phyloP scores from a whole-genome alignment of 1,140 invertebrate genomes.

The Nasonia giraulti region DNA sequence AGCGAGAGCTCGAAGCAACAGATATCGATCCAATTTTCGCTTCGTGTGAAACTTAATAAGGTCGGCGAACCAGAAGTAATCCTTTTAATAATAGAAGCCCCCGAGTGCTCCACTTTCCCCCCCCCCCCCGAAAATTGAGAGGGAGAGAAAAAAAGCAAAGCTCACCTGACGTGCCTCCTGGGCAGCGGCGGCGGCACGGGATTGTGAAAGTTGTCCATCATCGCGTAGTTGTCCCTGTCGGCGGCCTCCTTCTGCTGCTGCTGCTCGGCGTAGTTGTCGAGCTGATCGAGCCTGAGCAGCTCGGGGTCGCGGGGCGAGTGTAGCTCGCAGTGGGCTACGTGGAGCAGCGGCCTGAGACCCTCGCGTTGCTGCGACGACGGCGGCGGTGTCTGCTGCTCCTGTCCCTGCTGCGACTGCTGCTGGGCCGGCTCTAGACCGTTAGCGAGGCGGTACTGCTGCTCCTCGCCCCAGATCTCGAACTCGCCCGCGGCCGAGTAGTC shows the following conservation, averaged over 20 bases:
- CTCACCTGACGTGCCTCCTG: constrained; percentile 71
- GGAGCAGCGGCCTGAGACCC: constrained; percentile 70
- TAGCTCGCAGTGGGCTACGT: constrained; percentile 72
- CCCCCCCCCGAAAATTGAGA: background rate
- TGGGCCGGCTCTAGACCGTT: constrained; percentile 66
- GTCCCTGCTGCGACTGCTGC: constrained; percentile 51
- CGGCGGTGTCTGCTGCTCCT: constrained; percentile 51
- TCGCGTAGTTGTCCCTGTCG: constrained; percentile 68
- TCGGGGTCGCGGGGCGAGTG: constrained; percentile 72
- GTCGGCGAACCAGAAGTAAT: constrained; percentile 36
- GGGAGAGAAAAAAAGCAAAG: background rate
- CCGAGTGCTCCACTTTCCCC: background rate
- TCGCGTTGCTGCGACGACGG: constrained; percentile 69
- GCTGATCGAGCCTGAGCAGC: constrained; percentile 69
- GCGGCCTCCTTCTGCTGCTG: constrained; percentile 61
- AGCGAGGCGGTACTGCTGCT: constrained; percentile 63
- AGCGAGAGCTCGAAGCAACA: constrained; percentile 38
- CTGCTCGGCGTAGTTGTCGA: constrained; percentile 65
- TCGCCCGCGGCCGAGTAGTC: constrained; percentile 73
- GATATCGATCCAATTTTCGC: constrained; percentile 50
- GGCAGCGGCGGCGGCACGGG: constrained; percentile 71
- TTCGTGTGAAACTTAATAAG: constrained; percentile 45
- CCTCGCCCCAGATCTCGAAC: constrained; percentile 73
- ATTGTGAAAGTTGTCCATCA: constrained; percentile 73
- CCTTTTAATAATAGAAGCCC: constrained; percentile 17